phyloP scores from a whole-genome alignment of 2,888 invertebrate genomes.

The Muscina levida region DNA sequence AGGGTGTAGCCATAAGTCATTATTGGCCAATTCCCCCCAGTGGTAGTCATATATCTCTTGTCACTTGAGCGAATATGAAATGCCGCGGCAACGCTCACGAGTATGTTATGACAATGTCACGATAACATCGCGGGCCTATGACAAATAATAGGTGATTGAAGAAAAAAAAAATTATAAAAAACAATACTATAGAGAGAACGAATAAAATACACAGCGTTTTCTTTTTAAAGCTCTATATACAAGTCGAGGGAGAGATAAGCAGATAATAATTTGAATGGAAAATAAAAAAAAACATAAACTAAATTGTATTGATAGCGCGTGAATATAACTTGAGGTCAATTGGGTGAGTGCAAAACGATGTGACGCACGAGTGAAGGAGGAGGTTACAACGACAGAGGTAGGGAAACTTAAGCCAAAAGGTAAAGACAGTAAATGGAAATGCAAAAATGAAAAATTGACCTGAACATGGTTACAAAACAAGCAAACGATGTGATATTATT shows the following conservation, averaged over 20 bases:
- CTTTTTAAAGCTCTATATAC: constrained; percentile 13
- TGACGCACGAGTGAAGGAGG: background rate
- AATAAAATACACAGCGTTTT: constrained; percentile 34
- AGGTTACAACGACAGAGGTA: constrained; percentile 3
- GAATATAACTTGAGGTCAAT: constrained; percentile 50
- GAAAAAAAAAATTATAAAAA: constrained; percentile 6
- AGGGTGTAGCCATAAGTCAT: constrained; percentile 20
- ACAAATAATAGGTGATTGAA: background rate
- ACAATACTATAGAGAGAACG: constrained; percentile 25
- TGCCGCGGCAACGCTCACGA: constrained; percentile 17
- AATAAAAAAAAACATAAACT: constrained; percentile 29
- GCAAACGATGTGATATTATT: background rate
- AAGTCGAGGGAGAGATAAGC: constrained; percentile 42
- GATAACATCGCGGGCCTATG: constrained; percentile 21
- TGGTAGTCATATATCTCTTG: constrained; percentile 30
- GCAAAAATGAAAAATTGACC: background rate
- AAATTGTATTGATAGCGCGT: constrained; percentile 44
- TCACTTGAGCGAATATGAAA: background rate
- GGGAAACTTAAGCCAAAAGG: background rate
- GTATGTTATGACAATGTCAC: constrained; percentile 16
- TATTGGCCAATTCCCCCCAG: constrained; percentile 26
- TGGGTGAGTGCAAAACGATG: constrained; percentile 9
- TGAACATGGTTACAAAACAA: background rate
- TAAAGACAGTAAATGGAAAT: background rate
- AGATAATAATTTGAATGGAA: constrained; percentile 42